Evolutionary conservation across 2,888 invertebrate species (phyloP).

Genomic region (Ornithoptera priamus): DNA sequence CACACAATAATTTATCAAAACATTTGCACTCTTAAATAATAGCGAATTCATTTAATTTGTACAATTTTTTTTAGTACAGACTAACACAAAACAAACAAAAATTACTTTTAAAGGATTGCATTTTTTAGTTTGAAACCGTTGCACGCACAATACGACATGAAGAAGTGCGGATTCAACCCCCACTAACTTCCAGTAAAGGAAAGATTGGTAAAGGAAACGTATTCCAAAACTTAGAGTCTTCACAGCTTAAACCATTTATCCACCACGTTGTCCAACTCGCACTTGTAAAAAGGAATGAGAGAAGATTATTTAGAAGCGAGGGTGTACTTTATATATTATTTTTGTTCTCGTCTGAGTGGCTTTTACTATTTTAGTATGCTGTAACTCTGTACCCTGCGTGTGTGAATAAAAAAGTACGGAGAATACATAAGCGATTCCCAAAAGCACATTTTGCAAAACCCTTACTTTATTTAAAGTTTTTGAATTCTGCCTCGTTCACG

Average conservation of each 20-base stretch:
- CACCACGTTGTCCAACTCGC: too few species aligned
- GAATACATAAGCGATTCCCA: slow-evolving; percentile 23
- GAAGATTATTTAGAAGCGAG: slow-evolving; percentile 1
- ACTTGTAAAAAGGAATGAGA: neutral
- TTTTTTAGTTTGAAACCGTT: too few species aligned
- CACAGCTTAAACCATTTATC: neutral
- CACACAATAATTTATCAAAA: neutral
- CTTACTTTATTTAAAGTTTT: too few species aligned
- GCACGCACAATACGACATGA: too few species aligned
- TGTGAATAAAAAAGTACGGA: slow-evolving; percentile 30
- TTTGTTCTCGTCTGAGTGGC: slow-evolving; percentile 22
- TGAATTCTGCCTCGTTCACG: too few species aligned
- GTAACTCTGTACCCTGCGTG: slow-evolving; percentile 27
- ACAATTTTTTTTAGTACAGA: neutral
- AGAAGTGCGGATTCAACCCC: too few species aligned
- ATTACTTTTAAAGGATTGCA: too few species aligned
- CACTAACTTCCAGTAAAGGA: too few species aligned
- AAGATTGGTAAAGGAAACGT: too few species aligned
- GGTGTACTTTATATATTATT: slow-evolving; percentile 21
- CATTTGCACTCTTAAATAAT: neutral
- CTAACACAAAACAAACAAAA: too few species aligned
- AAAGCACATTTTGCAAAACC: slow-evolving; percentile 11
- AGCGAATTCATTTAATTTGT: neutral
- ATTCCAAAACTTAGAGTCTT: too few species aligned
- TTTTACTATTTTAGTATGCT: slow-evolving; percentile 42